Evolutionary conservation across 2,888 invertebrate genomes (phyloP).

Genomic region (Nemoura dubitans): DNA sequence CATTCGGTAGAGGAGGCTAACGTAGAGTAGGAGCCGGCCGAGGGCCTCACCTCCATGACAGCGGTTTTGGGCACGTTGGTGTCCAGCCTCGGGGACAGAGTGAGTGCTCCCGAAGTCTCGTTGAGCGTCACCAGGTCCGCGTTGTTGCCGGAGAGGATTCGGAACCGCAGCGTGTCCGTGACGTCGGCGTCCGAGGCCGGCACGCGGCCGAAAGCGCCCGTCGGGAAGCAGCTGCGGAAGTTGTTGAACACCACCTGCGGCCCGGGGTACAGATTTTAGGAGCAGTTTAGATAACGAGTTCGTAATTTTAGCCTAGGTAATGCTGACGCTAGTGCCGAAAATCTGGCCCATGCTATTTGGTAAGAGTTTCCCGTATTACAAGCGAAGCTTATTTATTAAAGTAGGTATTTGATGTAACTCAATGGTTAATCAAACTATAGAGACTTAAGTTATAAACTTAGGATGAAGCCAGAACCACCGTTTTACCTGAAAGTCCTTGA

Average conservation of each 20-base stretch:
- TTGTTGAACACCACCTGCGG: slow-evolving; percentile 93
- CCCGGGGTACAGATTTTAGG: not conserved
- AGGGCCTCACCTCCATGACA: slow-evolving; percentile 79
- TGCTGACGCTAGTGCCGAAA: no score
- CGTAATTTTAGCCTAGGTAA: no score
- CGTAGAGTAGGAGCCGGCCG: not conserved
- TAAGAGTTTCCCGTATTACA: no score
- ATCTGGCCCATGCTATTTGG: no score
- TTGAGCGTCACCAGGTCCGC: slow-evolving; percentile 88
- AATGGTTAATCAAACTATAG: no score
- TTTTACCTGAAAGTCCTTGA: slow-evolving; percentile 79
- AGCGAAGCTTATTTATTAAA: no score
- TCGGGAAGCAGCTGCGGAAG: slow-evolving; percentile 91
- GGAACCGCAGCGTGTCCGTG: slow-evolving; percentile 83
- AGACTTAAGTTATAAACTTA: no score
- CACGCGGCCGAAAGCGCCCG: slow-evolving; percentile 88
- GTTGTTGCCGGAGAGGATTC: slow-evolving; percentile 90
- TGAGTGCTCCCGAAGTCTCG: slow-evolving; percentile 83
- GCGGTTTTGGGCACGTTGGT: slow-evolving; percentile 95
- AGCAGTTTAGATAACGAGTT: no score
- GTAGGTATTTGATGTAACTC: no score
- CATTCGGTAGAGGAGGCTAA: no score
- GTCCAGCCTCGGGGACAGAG: slow-evolving; percentile 89
- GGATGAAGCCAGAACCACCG: no score
- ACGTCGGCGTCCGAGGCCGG: slow-evolving; percentile 97